A percentile compares a stretch with the other conserved stretches of the same genome.
phyloP scores from a whole-genome alignment of 92 coral and sea anemone species.

The Isaurus tuberculatus region DNA sequence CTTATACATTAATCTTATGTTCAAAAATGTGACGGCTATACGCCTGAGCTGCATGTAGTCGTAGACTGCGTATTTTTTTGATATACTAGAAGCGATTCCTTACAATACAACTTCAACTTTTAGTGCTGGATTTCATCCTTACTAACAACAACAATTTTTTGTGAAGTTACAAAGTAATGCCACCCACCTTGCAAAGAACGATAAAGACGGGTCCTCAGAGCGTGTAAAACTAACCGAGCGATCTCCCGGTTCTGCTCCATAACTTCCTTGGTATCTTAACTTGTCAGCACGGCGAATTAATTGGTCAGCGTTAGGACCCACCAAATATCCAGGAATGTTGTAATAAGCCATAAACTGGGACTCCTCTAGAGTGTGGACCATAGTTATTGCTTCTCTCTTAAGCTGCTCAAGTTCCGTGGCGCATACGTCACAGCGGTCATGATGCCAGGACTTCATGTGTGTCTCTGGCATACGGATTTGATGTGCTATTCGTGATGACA shows the following conservation, averaged over 20 bases:
- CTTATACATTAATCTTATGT: too few species aligned
- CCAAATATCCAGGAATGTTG: slow-evolving; percentile 89
- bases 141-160: too few species aligned
- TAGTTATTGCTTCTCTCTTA: slow-evolving; percentile 93
- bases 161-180: neutral
- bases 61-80: too few species aligned
- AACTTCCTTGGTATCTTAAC: slow-evolving; percentile 66
- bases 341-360: slow-evolving; percentile 95
- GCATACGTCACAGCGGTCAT: slow-evolving; percentile 93
- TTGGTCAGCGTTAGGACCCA: slow-evolving; percentile 93
- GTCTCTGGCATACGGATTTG: slow-evolving; percentile 96
- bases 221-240: slow-evolving; percentile 63
- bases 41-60: too few species aligned
- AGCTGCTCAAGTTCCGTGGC: slow-evolving; percentile 93
- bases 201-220: slow-evolving; percentile 68
- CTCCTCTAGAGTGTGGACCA: slow-evolving; percentile 96
- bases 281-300: slow-evolving; percentile 81
- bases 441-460: slow-evolving; percentile 91
- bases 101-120: too few species aligned
- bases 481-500: slow-evolving; percentile 89
- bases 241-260: slow-evolving; percentile 74
- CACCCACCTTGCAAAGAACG: slow-evolving; percentile 83
- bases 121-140: too few species aligned
- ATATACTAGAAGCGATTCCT: too few species aligned
- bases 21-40: too few species aligned